phyloP scores from a whole-genome alignment of 1,140 invertebrate species.

The Diorhabda elongata region DNA sequence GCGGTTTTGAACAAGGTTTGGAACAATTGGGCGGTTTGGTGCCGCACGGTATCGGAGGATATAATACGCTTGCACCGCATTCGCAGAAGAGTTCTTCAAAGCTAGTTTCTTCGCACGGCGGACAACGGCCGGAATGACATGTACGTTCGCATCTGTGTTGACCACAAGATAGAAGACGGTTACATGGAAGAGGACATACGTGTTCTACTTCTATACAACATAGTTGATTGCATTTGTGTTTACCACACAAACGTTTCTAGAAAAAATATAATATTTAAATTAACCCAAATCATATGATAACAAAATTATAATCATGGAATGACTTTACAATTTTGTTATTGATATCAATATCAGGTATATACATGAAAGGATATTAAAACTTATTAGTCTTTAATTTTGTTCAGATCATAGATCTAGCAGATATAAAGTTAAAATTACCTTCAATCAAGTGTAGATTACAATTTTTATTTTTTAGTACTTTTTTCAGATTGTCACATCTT shows the following conservation, averaged over 20 bases:
- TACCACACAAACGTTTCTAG: slow-evolving; percentile 75
- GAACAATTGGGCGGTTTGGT: slow-evolving; percentile 76
- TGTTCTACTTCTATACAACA: slow-evolving; percentile 88
- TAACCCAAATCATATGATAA: too few species aligned
- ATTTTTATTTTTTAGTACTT: too few species aligned
- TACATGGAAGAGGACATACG: slow-evolving; percentile 78
- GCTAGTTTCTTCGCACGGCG: slow-evolving; percentile 77
- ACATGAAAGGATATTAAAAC: too few species aligned
- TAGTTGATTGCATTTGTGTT: slow-evolving; percentile 81
- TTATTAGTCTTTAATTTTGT: too few species aligned
- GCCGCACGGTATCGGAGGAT: slow-evolving; percentile 89
- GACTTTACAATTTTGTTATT: too few species aligned
- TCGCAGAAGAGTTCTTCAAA: slow-evolving; percentile 84
- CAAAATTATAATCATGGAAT: too few species aligned
- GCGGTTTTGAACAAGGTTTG: slow-evolving; percentile 69
- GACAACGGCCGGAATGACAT: slow-evolving; percentile 87
- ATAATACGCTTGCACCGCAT: slow-evolving; percentile 80
- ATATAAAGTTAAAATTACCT: too few species aligned
- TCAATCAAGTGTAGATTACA: too few species aligned
- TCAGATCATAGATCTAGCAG: too few species aligned
- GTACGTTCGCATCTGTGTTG: slow-evolving; percentile 81
- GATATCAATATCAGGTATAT: too few species aligned
- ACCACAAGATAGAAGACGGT: slow-evolving; percentile 75
- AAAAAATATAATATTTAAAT: not conserved
- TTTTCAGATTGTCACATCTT: too few species aligned